Base-by-base conservation (phyloP, 2,113 vertebrate genomes). In the Pipra filicauda region DNA sequence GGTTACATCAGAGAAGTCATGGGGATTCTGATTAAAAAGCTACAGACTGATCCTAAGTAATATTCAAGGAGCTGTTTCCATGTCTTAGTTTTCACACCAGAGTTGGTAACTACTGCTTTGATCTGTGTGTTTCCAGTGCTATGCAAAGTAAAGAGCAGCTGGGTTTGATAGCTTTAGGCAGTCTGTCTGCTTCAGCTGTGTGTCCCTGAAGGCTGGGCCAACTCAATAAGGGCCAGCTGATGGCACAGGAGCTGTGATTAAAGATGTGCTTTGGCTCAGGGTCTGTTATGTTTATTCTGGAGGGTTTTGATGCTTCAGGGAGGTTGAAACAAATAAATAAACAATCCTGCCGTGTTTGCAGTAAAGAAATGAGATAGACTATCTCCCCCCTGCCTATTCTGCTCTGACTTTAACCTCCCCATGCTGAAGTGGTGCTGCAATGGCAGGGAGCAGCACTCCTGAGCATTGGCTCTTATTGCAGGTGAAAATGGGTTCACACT, bases 301-400 rank as follows among this genome's bases (percentile, higher is more conserved):
- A 88, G 37, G 30, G 7, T 33, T 88, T 71, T 84, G 20, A 30
- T 77, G 59, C 35, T 62, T 46, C 14, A 6, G 22, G 37, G 58
- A 58, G 26, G 31, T 33, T 58, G 58, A 87, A 91, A 43, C 55
- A 94, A 86, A 52, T 31, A 92, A 89, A 77, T 57, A 67, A 89
- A 76, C 62, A 70, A 30, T n/a, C 14, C 41, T 77, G 28, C 5
- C 0, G 1, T 48, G 24, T 48, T 73, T 90, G n/a, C 12, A 46
- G 24, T 57, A 35, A 41, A 83, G 41, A 77, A 54, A 18, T 9
- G 20, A 58, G 44, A 8, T 5, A 8, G 18, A 8, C 7, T 13
- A 9, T 52, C 11, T 70, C 30, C 24, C 12, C 52, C 33, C 43
- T 66, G 30, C 55, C 15, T 59, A 61, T 43, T 57, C 10, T 73